Conservation (phyloP, 2,888 invertebrate species). For the Dynastes tityus region DNA sequence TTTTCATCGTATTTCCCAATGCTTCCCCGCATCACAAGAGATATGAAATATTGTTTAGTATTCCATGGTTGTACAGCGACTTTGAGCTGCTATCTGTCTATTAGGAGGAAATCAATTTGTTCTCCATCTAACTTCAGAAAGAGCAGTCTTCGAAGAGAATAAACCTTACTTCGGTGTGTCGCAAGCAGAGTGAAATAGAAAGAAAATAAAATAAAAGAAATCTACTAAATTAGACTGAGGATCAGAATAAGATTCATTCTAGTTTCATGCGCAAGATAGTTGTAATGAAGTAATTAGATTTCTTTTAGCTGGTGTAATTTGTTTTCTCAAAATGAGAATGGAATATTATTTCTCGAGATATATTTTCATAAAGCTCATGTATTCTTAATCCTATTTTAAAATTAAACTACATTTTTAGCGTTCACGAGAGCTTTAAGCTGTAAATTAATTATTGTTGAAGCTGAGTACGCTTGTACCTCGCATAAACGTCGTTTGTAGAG, state of each 20-base stretch:
- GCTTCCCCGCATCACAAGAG: background rate
- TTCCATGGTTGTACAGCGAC: background rate
- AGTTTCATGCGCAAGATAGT: background rate
- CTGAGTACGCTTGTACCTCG: too few species aligned
- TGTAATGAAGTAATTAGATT: background rate
- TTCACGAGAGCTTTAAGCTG: too few species aligned
- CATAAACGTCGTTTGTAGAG: too few species aligned
- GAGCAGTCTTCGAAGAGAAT: conserved; percentile 3
- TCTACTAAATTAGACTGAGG: background rate
- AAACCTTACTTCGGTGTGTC: background rate
- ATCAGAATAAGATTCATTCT: background rate
- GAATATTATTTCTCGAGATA: too few species aligned
- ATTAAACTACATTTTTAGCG: too few species aligned
- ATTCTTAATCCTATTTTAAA: too few species aligned
- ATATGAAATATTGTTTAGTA: conserved; percentile 13
- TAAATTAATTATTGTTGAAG: too few species aligned
- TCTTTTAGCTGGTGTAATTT: background rate
- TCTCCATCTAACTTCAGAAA: background rate
- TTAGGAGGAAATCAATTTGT: conserved; percentile 3
- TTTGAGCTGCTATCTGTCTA: conserved; percentile 10
- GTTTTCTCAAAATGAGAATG: too few species aligned
- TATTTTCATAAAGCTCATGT: too few species aligned
- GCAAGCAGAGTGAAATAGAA: background rate
- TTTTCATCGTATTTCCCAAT: background rate
- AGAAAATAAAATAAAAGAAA: background rate